phyloP scores from a whole-genome alignment of 2,797 vertebrate species.

The Petrocephalus sullivani region DNA sequence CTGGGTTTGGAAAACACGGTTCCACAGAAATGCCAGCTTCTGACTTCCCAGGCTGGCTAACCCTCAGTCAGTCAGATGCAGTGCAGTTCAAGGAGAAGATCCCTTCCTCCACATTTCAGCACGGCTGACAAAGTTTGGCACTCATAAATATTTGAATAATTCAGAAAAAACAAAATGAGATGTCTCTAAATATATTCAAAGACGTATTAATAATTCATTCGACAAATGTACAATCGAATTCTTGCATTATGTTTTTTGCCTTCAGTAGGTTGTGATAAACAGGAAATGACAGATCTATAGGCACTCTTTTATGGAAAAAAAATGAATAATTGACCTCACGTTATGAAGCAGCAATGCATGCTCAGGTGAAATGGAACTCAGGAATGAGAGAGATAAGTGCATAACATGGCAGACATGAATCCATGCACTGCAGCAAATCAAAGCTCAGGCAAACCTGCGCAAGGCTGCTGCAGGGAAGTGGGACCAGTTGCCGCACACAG shows the following conservation, averaged over 20 bases:
- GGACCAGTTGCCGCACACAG: not conserved
- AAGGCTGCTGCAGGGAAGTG: not conserved
- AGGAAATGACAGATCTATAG: not conserved
- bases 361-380: not conserved
- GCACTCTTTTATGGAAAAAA: not conserved
- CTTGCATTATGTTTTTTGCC: not conserved
- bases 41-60: not conserved
- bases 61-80: not conserved
- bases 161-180: not conserved
- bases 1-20: not conserved
- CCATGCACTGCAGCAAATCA: not conserved
- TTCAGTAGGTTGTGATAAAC: not conserved
- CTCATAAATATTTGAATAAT: conserved; percentile 4
- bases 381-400: not conserved
- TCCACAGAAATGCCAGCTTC: not conserved
- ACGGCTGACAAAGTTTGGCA: not conserved
- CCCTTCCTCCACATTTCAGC: not conserved
- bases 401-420: not conserved
- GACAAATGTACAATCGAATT: not conserved
- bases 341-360: not conserved
- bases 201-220: not conserved
- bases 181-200: not conserved
- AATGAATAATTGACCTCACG: not conserved
- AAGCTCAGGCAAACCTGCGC: not conserved
- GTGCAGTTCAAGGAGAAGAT: not conserved